Evolutionary conservation across 2,888 invertebrate genomes (phyloP).

Genomic region (Drosophila lutescens): DNA sequence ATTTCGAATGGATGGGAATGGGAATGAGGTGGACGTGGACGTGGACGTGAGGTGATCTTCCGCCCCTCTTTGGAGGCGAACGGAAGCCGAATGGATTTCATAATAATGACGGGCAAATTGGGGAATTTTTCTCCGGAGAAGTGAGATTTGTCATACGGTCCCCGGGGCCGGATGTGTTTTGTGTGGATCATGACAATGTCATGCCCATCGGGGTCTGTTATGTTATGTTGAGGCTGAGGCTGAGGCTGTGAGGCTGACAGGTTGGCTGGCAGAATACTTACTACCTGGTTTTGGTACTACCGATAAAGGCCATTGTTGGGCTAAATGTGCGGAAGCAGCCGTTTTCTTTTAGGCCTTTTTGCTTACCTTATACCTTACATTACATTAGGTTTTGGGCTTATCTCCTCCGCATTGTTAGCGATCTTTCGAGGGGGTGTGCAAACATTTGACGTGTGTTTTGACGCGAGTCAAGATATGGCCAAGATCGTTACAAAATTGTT

Average conservation of each 20-base stretch:
- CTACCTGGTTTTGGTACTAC: conserved; percentile 39
- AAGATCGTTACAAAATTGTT: conserved; percentile 62
- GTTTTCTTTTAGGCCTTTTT: conserved; percentile 53
- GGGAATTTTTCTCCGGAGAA: conserved; percentile 58
- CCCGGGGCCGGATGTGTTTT: conserved; percentile 72
- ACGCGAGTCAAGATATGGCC: conserved; percentile 70
- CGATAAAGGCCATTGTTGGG: conserved; percentile 51
- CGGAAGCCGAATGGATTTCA: conserved; percentile 61
- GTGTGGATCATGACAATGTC: conserved; percentile 70
- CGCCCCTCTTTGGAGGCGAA: conserved; percentile 35
- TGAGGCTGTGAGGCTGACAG: conserved; percentile 54
- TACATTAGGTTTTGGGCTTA: conserved; percentile 20
- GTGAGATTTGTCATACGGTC: conserved; percentile 64
- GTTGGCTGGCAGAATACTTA: conserved; percentile 44
- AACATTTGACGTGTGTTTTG: conserved; percentile 83
- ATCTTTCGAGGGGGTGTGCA: conserved; percentile 62
- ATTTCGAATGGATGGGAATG: conserved; percentile 23
- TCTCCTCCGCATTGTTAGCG: conserved; percentile 34
- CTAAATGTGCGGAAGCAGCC: conserved; percentile 69
- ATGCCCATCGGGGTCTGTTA: conserved; percentile 46
- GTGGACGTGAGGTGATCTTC: conserved; percentile 59
- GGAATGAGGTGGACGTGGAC: neutral
- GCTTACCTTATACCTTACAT: conserved; percentile 5
- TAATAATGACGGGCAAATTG: conserved; percentile 69
- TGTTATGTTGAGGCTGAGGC: conserved; percentile 25